Conservation (phyloP, 2,113 vertebrate species). For the Mystacornis crossleyi region DNA sequence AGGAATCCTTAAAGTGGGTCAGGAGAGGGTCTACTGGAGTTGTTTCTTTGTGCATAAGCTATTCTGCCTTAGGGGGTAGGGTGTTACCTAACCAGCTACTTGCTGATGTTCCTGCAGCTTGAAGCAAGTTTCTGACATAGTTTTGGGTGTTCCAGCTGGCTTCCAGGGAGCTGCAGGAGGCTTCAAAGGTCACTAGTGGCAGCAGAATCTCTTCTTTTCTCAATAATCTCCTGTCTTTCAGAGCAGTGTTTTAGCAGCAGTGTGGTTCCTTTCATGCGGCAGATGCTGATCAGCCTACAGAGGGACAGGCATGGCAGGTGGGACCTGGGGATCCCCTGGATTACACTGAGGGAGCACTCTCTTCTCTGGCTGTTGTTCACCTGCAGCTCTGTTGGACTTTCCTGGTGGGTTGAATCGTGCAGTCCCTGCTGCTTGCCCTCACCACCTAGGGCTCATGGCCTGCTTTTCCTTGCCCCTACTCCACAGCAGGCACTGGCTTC, state of each 20-base stretch:
- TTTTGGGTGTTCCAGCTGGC: background rate
- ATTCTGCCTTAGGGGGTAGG: background rate
- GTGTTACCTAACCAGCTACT: background rate
- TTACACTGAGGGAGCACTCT: background rate
- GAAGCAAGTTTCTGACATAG: background rate
- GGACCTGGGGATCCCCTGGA: background rate
- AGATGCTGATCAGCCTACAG: background rate
- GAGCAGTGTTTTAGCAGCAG: background rate
- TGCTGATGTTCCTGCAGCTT: background rate
- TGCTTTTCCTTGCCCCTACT: background rate
- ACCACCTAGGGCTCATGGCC: background rate
- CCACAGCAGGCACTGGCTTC: background rate
- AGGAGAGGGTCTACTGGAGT: background rate
- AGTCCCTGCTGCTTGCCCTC: background rate
- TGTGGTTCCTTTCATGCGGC: background rate
- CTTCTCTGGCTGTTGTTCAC: background rate
- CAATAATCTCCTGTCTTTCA: background rate
- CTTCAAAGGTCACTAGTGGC: background rate
- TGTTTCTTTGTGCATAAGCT: background rate
- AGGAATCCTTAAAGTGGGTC: background rate
- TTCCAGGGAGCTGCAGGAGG: background rate
- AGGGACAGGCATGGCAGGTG: background rate
- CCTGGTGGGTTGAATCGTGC: accelerated
- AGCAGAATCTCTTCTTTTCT: background rate
- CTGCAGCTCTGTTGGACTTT: background rate